Base-by-base conservation (phyloP, 92 coral and sea anemone genomes). In the Epizoanthus fatuus region DNA sequence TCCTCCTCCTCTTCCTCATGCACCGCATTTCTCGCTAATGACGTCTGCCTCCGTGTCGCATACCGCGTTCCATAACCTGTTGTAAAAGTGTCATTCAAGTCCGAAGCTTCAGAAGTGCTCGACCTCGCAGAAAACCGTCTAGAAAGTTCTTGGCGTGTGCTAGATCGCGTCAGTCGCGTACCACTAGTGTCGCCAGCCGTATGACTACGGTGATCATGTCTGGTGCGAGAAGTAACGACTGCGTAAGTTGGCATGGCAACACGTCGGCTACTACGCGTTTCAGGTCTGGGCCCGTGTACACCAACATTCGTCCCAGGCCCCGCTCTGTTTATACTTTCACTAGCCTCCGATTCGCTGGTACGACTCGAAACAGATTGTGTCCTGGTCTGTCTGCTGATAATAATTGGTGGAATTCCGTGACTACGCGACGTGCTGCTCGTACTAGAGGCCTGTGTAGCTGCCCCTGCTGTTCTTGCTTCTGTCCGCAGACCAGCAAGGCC, bases 21-120 rank as follows among this genome's bases (percentile, higher is more conserved):
- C 85, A 85, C 32, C 19, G 77, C 54, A 16, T 52, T 74, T 38
- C 63, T 69, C 20, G 87, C 87, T 81, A 86, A 63, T 17, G 91
- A 88, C 22, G 91, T 82, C 59, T 95, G 93, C 59, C 96, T 87
- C 57, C 99, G 92, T n/a, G 99, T 97, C 13, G 98, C 94, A 73
- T 97, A 97, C 60, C 98, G 94, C 75, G 91, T 81, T n/a, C 85
- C 73, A 40, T 80, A 80, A 29, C 80, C 88, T 22, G 85, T 71
- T n/a, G 51, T 42, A 52, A 67, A 17, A 44, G 54, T 10, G 37
- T 62, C 74, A 25, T 55, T 68, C 44, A 60, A 17, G 12, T 78
- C 85, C 42, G 85, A 72, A 58, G 86, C 57, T 52, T 80, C 75
- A 12, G 83, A 74, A 20, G 60, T 52, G 78, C 63, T 65, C 16